These are phyloP conservation scores for Pristionchus arcanus DNA, from an alignment of 2,888 invertebrate genomes.

Conservation along the genomic window DNA sequence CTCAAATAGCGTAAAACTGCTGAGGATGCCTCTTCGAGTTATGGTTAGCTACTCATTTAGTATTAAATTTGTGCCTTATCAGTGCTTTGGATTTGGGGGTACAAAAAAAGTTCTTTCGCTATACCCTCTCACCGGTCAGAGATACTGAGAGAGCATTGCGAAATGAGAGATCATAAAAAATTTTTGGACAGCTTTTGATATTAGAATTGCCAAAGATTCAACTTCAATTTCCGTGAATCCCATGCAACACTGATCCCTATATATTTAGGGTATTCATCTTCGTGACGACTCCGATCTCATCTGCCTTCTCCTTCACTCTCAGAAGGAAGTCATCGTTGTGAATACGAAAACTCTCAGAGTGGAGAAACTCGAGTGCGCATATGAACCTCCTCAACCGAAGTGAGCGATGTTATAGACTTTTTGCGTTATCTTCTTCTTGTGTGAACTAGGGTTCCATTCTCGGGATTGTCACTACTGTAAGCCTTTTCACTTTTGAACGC, in stretches of 20 bases:
- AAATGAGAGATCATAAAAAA: too few species aligned
- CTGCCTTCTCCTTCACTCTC: slow-evolving; percentile 1
- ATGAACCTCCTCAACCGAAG: not conserved
- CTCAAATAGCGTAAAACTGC: not conserved
- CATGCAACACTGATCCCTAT: not conserved
- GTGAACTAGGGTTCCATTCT: too few species aligned
- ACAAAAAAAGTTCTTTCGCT: too few species aligned
- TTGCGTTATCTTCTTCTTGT: not conserved
- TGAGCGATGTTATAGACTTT: not conserved
- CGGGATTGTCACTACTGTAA: too few species aligned
- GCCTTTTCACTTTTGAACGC: too few species aligned
- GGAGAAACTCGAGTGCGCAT: not conserved
- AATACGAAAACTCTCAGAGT: not conserved
- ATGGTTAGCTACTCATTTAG: not conserved
- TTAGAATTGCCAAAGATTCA: not conserved
- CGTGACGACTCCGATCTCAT: not conserved
- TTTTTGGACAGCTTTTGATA: too few species aligned
- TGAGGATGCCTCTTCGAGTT: slow-evolving; percentile 11
- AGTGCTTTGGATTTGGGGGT: too few species aligned
- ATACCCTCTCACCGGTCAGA: too few species aligned
- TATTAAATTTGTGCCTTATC: too few species aligned
- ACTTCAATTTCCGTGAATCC: not conserved
- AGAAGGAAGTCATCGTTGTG: slow-evolving; percentile 22
- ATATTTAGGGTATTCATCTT: not conserved
- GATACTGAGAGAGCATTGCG: too few species aligned